Evolutionary conservation across 2,797 vertebrate species (phyloP).

Genomic region (Kryptolebias ocellatus): DNA sequence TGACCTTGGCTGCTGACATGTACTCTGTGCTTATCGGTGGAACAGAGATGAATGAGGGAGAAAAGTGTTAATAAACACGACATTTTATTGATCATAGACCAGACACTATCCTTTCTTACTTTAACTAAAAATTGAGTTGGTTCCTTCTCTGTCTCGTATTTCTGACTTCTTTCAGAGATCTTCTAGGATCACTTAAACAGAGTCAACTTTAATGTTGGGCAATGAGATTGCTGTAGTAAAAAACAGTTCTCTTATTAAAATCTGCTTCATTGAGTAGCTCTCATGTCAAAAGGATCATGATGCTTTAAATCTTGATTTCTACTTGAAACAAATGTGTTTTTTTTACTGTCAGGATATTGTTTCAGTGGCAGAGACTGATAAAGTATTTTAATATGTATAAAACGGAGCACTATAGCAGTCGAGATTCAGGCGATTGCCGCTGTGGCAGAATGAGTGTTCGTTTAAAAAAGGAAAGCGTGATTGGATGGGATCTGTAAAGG

Average conservation of each 20-base stretch:
- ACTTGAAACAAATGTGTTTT: background rate
- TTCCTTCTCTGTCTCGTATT: background rate
- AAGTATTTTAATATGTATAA: background rate
- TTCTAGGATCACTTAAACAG: background rate
- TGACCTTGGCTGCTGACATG: slow-evolving; percentile 16
- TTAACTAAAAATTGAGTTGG: too few relatives aligned
- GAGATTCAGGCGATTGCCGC: background rate
- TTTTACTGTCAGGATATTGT: slow-evolving; percentile 2
- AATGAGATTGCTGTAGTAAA: too few relatives aligned
- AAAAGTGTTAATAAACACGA: background rate
- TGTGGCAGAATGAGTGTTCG: slow-evolving; percentile 13
- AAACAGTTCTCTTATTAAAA: too few relatives aligned
- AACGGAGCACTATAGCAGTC: background rate
- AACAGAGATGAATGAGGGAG: slow-evolving; percentile 6
- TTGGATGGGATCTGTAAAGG: slow-evolving; percentile 11
- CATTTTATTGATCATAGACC: too few relatives aligned
- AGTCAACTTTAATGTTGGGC: too few relatives aligned
- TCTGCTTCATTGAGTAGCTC: too few relatives aligned
- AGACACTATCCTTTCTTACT: too few relatives aligned
- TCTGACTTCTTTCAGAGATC: background rate
- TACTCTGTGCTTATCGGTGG: slow-evolving; percentile 11
- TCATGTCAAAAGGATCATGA: too few relatives aligned
- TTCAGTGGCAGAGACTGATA: slow-evolving; percentile 1
- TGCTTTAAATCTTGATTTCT: too few relatives aligned
- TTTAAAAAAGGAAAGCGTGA: slow-evolving; percentile 7